Percentiles rank a stretch among this genome's conserved stretches.
These are phyloP conservation scores for Oncorhynchus masou DNA, from an alignment of 2,113 vertebrate genomes.

Conservation along the genomic window DNA sequence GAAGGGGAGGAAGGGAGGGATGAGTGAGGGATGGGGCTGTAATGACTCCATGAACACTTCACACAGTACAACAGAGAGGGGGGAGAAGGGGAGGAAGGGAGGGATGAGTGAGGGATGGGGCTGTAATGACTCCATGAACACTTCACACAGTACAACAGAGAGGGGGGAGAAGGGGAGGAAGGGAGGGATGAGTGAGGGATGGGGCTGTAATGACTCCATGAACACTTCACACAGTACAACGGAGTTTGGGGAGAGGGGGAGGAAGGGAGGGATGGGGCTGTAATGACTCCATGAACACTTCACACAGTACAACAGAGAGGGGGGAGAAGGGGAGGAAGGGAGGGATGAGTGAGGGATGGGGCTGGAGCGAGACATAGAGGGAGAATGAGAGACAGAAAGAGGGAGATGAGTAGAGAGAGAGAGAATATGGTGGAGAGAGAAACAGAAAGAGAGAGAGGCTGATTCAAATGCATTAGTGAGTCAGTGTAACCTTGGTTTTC, in stretches of 20 bases:
- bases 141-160: conserved; percentile 21
- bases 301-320: conserved; percentile 20
- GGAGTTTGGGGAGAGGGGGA: conserved; percentile 10
- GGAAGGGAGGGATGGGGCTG: conserved; percentile 35
- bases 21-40: conserved; percentile 29
- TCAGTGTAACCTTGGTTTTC: conserved; percentile 58
- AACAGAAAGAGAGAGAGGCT: conserved; percentile 39
- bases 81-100: conserved; percentile 17
- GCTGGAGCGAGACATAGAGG: conserved; percentile 34
- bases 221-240: conserved; percentile 20
- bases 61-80: conserved; percentile 18
- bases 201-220: conserved; percentile 30
- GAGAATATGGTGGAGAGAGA: conserved; percentile 27
- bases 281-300: conserved; percentile 10
- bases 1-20: conserved; percentile 26
- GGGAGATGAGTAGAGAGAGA: too few relatives aligned
- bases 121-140: conserved; percentile 29
- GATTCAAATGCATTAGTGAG: conserved; percentile 74
- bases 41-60: conserved; percentile 9
- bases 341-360: conserved; percentile 15
- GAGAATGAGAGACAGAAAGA: too few relatives aligned
- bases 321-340: conserved; percentile 13
- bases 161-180: conserved; percentile 13
- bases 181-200: conserved; percentile 15
- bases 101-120: conserved; percentile 19